Conservation (phyloP, 2,888 invertebrate genomes). For the Sipha maydis region DNA sequence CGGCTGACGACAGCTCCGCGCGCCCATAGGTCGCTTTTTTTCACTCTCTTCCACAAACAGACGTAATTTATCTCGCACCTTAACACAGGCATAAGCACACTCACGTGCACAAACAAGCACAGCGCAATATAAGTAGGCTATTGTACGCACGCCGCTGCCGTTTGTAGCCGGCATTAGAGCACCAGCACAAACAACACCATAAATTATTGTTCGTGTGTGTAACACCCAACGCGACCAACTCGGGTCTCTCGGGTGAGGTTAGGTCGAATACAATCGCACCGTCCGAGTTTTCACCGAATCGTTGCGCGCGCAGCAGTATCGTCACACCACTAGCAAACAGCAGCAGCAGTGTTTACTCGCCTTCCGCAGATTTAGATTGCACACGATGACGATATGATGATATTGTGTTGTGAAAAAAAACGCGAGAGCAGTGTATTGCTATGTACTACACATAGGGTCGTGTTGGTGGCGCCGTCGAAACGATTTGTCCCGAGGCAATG, state of each 20-base stretch:
- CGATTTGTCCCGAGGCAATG: too few species aligned
- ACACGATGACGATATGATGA: not conserved
- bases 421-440: not conserved
- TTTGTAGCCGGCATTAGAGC: constrained; percentile 25
- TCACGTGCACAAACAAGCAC: not conserved
- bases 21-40: not conserved
- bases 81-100: not conserved
- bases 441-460: not conserved
- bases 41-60: constrained; percentile 29
- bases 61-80: constrained; percentile 49
- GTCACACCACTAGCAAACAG: not conserved
- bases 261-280: constrained; percentile 31
- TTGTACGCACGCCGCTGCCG: constrained; percentile 45
- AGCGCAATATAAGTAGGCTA: constrained; percentile 45
- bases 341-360: not conserved
- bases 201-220: constrained; percentile 56
- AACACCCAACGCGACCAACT: constrained; percentile 29
- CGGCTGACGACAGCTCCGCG: not conserved
- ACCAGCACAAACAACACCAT: constrained; percentile 53
- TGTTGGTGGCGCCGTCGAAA: too few species aligned
- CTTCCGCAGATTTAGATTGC: not conserved
- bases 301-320: not conserved
- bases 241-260: constrained; percentile 20
- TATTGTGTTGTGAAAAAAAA: not conserved
- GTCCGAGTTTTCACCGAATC: constrained; percentile 49